phyloP scores from a whole-genome alignment of 2,888 invertebrate genomes.

The Adelognathus sp. region DNA sequence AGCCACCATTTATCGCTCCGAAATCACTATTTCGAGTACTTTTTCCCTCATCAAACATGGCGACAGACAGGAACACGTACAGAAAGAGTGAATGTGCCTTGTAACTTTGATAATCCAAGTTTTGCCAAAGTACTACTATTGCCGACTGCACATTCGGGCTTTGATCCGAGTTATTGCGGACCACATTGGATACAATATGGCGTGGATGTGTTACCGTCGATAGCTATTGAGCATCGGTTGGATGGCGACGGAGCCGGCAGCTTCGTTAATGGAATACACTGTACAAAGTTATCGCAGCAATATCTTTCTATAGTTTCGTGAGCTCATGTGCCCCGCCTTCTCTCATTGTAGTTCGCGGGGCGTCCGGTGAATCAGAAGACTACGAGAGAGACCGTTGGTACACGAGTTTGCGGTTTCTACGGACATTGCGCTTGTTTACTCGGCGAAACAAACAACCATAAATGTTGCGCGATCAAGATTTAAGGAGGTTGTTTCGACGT shows the following conservation, averaged over 20 bases:
- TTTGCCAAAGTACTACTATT: constrained; percentile 58
- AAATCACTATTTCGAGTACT: not conserved
- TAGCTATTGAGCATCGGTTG: constrained; percentile 38
- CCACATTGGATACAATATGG: constrained; percentile 29
- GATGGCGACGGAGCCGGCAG: not conserved
- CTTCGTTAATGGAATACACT: constrained; percentile 30
- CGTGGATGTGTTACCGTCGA: constrained; percentile 35
- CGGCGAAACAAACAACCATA: not conserved
- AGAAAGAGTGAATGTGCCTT: constrained; percentile 22
- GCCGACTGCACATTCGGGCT: constrained; percentile 54
- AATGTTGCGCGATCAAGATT: not conserved
- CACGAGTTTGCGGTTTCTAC: not conserved
- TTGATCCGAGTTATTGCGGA: constrained; percentile 58
- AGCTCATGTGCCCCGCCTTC: constrained; percentile 29
- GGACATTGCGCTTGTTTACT: not conserved
- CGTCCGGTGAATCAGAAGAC: constrained; percentile 2
- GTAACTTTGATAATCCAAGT: constrained; percentile 59
- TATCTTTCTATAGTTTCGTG: constrained; percentile 33
- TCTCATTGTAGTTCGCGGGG: not conserved
- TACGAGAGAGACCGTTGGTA: not conserved
- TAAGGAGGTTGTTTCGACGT: not conserved
- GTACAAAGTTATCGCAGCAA: constrained; percentile 29
- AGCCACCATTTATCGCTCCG: not conserved
- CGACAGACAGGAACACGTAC: not conserved
- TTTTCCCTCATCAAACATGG: constrained; percentile 11